Base-by-base conservation (phyloP, 1,140 invertebrate species). In the Thaumetopoea pityocampa region DNA sequence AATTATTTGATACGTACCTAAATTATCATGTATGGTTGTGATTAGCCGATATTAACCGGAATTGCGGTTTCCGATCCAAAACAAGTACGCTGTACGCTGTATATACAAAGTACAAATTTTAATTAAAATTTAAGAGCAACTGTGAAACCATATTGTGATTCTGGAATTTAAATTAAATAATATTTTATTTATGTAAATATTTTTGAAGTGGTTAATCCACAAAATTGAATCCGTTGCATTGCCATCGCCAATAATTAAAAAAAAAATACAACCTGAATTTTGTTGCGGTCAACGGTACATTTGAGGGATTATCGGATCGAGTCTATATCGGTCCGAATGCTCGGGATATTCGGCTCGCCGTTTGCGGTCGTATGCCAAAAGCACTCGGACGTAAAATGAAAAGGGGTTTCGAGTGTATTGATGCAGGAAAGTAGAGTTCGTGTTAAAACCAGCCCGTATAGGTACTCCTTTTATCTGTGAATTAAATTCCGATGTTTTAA, bases 321-420 rank as follows among this genome's bases (percentile, higher is more conserved):
- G 16, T 43, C 38, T 47, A 47, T 52, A 52, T 52, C 29, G 41
- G 34, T 17, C 18, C 37, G 42, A 20, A 22, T 35, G 34, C 14
- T 42, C 8, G 38, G 8, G 29, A 35, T 40, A 45, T 41, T 30
- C 37, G 26, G 40, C 18, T 16, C 9, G 32, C 29, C 30, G 8
- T 34, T 28, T 30, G 36, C 37, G 27, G 18, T 22, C 37, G 37
- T 32, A 41, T 47, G 32, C 38, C 38, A 42, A 29, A 33, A 27
- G 26, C 50, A 11, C 18, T 43, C 27, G 16, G 8, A 19, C 33
- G 42, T 42, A 37, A 47, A 52, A 52, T 52, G 28, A 52, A 46
- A n/a, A 52, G 33, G 35, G 37, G 22, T 17, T 40, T 19, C n/a
- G 5, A 46, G 14, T 20, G 38, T 47, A 38, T 29, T 23, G 32